A percentile compares a stretch with the other conserved stretches of the same genome.
These are phyloP conservation scores for Melanophora roralis DNA, from an alignment of 2,888 invertebrate genomes.

Conservation along the genomic window DNA sequence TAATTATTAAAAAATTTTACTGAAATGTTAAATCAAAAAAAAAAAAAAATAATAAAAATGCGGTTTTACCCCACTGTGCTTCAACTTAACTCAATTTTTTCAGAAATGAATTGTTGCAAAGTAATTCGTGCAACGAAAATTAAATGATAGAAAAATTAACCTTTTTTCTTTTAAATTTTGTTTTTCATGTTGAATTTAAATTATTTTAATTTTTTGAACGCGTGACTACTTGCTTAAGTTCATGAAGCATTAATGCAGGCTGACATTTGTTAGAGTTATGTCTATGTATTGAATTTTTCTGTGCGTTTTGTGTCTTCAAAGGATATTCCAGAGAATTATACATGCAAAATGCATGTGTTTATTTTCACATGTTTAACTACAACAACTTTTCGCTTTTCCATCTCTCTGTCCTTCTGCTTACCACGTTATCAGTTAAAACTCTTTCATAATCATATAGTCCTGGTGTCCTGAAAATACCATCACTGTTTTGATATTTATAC, in stretches of 20 bases:
- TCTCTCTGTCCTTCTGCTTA: not conserved
- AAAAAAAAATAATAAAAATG: too few species aligned
- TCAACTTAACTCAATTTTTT: too few species aligned
- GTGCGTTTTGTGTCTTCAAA: not conserved
- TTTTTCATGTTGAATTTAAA: constrained; percentile 1
- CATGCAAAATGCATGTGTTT: constrained; percentile 33
- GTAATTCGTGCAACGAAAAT: too few species aligned
- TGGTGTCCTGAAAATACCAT: not conserved
- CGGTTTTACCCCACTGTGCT: too few species aligned
- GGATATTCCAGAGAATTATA: not conserved
- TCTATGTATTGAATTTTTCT: constrained; percentile 9
- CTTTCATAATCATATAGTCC: not conserved
- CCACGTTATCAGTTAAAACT: not conserved
- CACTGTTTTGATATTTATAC: constrained; percentile 12
- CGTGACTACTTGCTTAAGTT: constrained; percentile 50
- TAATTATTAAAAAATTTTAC: too few species aligned
- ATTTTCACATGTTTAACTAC: constrained; percentile 16
- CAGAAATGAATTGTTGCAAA: too few species aligned
- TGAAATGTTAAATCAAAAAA: too few species aligned
- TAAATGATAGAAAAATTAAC: not conserved
- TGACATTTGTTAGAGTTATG: constrained; percentile 1
- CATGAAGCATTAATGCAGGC: constrained; percentile 20
- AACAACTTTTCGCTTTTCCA: constrained; percentile 9
- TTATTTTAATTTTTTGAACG: constrained; percentile 46
- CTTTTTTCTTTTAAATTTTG: not conserved